phyloP scores from a whole-genome alignment of 2,888 invertebrate species.

The Polydrusus cervinus region DNA sequence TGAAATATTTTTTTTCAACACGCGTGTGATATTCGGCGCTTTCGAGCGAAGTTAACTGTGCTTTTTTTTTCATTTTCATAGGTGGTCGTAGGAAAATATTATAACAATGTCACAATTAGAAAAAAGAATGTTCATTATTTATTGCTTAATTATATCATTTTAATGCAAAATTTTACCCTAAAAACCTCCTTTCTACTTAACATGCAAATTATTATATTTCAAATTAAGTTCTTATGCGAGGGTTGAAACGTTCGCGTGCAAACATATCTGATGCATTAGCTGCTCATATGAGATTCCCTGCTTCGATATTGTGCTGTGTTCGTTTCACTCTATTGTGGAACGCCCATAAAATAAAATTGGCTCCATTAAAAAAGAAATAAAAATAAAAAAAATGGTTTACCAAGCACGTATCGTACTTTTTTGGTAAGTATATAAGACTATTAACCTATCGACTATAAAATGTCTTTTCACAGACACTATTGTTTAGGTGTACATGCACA shows the following conservation, averaged over 20 bases:
- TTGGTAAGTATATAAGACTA: neutral
- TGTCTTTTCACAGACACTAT: too few species aligned
- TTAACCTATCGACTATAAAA: too few species aligned
- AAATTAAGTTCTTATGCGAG: slow-evolving; percentile 26
- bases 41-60: too few species aligned
- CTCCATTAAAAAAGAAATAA: neutral
- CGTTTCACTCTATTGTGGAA: neutral
- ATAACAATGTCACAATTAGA: too few species aligned
- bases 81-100: too few species aligned
- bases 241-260: slow-evolving; percentile 23
- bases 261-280: slow-evolving; percentile 15
- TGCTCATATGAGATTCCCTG: slow-evolving; percentile 28
- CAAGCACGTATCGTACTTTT: neutral
- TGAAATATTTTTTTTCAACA: too few species aligned
- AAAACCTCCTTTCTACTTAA: neutral
- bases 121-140: too few species aligned
- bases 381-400: neutral
- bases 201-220: slow-evolving; percentile 28
- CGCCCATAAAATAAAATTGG: slow-evolving; percentile 12
- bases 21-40: too few species aligned
- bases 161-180: neutral
- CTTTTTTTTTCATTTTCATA: too few species aligned
- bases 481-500: too few species aligned
- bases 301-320: slow-evolving; percentile 19
- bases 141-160: neutral